These are phyloP conservation scores for Enteromius argenteus DNA, from an alignment of 2,797 vertebrate genomes.

Conservation along the genomic window DNA sequence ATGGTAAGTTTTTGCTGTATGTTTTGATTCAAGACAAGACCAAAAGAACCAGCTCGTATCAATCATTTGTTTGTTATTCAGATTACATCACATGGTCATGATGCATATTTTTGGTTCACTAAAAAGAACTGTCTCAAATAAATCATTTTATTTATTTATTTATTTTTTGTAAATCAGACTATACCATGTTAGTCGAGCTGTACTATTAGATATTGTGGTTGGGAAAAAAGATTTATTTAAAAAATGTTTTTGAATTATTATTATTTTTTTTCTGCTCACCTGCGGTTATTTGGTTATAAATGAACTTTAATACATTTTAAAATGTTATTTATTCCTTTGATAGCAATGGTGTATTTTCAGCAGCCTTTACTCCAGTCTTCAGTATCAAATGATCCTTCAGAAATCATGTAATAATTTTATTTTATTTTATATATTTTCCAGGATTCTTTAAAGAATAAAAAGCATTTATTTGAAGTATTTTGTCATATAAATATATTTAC, in stretches of 20 bases:
- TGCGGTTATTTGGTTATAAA: background rate
- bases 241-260: too few relatives aligned
- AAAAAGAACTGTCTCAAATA: background rate
- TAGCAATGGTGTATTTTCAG: background rate
- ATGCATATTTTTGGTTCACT: background rate
- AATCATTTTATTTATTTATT: too few relatives aligned
- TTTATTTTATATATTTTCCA: background rate
- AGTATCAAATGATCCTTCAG: background rate
- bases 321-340: background rate
- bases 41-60: background rate
- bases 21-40: background rate
- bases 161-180: too few relatives aligned
- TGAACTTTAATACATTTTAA: background rate
- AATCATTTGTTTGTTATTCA: background rate
- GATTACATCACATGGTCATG: background rate
- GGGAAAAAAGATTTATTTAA: too few relatives aligned
- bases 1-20: conserved; percentile 70
- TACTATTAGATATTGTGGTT: background rate
- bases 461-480: background rate
- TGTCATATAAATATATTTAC: background rate
- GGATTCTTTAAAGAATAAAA: background rate
- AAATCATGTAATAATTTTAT: background rate
- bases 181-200: too few relatives aligned
- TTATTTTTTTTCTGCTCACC: background rate
- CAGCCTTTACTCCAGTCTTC: background rate